These are phyloP conservation scores for Cantharis rustica DNA, from an alignment of 2,888 invertebrate species.

Conservation along the genomic window DNA sequence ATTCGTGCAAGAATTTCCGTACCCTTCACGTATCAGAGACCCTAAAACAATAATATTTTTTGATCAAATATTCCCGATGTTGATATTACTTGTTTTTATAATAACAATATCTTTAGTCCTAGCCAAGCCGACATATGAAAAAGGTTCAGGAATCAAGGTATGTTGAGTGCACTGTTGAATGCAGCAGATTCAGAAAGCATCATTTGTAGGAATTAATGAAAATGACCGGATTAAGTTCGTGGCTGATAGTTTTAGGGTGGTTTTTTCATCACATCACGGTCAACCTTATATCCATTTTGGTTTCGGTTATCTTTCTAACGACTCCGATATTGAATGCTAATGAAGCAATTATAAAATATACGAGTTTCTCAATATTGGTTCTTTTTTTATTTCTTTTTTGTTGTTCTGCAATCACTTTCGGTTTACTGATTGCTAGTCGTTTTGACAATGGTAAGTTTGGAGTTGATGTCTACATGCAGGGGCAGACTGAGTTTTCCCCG, in stretches of 20 bases:
- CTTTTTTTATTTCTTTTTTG: not conserved
- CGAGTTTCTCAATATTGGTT: not conserved
- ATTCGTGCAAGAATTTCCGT: constrained; percentile 62
- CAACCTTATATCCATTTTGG: not conserved
- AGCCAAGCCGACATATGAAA: constrained; percentile 62
- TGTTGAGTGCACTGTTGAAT: not conserved
- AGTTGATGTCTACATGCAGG: not conserved
- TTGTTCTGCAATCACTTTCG: not conserved
- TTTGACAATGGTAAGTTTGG: not conserved
- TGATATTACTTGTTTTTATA: constrained; percentile 55
- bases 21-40: constrained; percentile 54
- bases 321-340: not conserved
- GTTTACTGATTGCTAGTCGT: not conserved
- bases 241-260: not conserved
- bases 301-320: not conserved
- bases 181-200: not conserved
- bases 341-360: not conserved
- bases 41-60: constrained; percentile 45
- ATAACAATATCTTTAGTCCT: constrained; percentile 58
- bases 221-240: not conserved
- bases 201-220: not conserved
- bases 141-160: constrained; percentile 64
- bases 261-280: not conserved
- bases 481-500: too few relatives aligned
- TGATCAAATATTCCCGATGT: constrained; percentile 50